Evolutionary conservation across 1,140 invertebrate species (phyloP).

Genomic region (Polyergus mexicanus): DNA sequence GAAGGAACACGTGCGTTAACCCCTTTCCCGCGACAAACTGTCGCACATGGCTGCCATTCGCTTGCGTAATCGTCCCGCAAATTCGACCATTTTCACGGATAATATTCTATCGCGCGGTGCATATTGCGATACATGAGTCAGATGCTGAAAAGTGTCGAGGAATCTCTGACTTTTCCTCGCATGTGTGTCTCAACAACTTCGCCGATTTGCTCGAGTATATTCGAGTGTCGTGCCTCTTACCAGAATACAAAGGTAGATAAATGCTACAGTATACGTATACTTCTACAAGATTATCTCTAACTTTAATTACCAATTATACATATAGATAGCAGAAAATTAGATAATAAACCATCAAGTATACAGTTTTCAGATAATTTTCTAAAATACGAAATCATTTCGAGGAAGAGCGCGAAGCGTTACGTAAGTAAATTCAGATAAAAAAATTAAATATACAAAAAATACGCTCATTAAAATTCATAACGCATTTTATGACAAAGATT

Average conservation of each 20-base stretch:
- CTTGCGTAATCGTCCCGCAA: conserved; percentile 1
- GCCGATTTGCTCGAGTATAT: conserved; percentile 16
- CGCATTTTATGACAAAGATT: not conserved
- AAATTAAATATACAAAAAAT: not conserved
- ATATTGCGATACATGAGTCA: not conserved
- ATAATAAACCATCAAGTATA: not conserved
- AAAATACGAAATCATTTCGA: no score
- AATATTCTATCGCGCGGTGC: conserved; percentile 17
- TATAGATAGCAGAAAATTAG: not conserved
- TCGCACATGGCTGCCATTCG: not conserved
- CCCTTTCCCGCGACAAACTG: conserved; percentile 23
- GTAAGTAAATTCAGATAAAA: not conserved
- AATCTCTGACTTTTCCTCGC: not conserved
- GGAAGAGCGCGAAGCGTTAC: no score
- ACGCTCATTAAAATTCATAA: not conserved
- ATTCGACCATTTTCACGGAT: conserved; percentile 13
- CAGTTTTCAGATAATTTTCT: no score
- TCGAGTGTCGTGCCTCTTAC: not conserved
- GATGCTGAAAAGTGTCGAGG: conserved; percentile 5
- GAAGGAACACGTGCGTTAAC: conserved; percentile 11
- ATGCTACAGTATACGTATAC: not conserved
- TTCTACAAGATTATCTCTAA: not conserved
- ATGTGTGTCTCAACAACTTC: not conserved
- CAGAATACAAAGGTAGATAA: not conserved
- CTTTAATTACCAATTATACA: not conserved